Evolutionary conservation across 2,797 vertebrate species (phyloP), one percentile per base, ranked within the genome.

Genomic region (Telmatherina bonti): DNA sequence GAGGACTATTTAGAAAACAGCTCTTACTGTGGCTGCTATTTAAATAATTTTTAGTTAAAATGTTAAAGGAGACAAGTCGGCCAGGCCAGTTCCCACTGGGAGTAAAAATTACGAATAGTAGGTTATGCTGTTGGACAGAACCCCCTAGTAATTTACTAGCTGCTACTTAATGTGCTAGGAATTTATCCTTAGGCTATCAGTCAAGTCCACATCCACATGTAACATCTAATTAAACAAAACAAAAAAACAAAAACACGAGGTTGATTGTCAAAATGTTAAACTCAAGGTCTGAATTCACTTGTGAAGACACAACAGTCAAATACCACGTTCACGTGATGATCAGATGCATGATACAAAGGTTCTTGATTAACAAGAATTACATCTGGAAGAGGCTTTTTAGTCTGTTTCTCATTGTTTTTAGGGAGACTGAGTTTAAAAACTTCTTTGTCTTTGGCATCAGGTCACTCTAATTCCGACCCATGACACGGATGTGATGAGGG

Each of bases 391-490:
- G 38, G 15, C 20, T 49, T 22, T 27, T 52, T 26, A 26, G 24
- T 52, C 6, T 29, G 22, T 27, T 29, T 53, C 7, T 53, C 16
- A 7, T 53, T 8, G 7, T 31, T 31, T 18, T 27, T 16, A 29
- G 2, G 43, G 20, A 45, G 20, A n/a, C 7, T 45, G 43, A 27
- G 6, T 53, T 70, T 9, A 66, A 2, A 51, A 33, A 47, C 35
- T 20, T 64, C 30, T 31, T 66, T 35, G 20, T 82, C 20, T 59
- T 35, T 81, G 24, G 5, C 79, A 7, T 18, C 85, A 99, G 98
- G 97, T 99, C 60, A 99, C 98, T 35, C 92, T 99, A 81, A 99
- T 99, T 80, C 98, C 98, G 8, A 99, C 98, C 38, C 97, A 99
- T 53, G 98, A 99, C 89, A 97, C 98, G 0, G 98, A 99, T 84